Percentiles rank a stretch among this genome's conserved stretches.
Evolutionary conservation across 2,888 invertebrate species (phyloP).

Genomic region (Glyphotaelius pellucidus): DNA sequence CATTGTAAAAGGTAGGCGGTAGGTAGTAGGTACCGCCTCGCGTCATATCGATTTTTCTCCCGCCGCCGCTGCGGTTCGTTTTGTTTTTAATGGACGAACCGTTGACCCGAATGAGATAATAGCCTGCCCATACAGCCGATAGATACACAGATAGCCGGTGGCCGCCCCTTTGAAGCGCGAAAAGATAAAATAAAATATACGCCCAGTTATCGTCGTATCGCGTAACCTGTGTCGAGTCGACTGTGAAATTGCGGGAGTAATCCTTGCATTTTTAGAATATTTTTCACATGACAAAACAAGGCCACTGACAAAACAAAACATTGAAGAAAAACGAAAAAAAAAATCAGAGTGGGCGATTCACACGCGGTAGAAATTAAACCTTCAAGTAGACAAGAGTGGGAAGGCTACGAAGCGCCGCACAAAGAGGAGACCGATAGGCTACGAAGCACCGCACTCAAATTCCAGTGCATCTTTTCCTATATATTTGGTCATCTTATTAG

Average conservation of each 20-base stretch:
- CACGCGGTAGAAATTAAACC: too few species aligned
- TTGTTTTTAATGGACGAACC: neutral
- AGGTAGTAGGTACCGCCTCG: neutral
- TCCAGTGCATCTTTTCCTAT: too few species aligned
- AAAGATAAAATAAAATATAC: neutral
- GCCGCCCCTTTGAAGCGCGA: neutral
- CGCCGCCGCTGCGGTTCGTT: neutral
- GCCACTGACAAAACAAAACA: too few species aligned
- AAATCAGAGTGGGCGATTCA: too few species aligned
- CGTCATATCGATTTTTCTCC: neutral
- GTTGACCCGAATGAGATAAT: slow-evolving; percentile 2
- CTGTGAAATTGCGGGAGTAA: neutral
- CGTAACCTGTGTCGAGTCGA: neutral
- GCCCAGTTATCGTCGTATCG: neutral
- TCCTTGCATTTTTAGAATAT: neutral
- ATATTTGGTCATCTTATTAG: too few species aligned
- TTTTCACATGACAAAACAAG: neutral
- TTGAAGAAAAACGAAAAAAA: too few species aligned
- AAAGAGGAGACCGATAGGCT: too few species aligned
- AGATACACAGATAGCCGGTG: neutral
- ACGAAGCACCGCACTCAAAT: too few species aligned
- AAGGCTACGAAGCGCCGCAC: too few species aligned
- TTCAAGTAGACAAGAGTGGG: too few species aligned
- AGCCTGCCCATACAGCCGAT: neutral
- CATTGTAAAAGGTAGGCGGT: neutral